A percentile compares a stretch with the other conserved stretches of the same genome.
Evolutionary conservation across 2,888 invertebrate species (phyloP).

Genomic region (Uropetala carovei): DNA sequence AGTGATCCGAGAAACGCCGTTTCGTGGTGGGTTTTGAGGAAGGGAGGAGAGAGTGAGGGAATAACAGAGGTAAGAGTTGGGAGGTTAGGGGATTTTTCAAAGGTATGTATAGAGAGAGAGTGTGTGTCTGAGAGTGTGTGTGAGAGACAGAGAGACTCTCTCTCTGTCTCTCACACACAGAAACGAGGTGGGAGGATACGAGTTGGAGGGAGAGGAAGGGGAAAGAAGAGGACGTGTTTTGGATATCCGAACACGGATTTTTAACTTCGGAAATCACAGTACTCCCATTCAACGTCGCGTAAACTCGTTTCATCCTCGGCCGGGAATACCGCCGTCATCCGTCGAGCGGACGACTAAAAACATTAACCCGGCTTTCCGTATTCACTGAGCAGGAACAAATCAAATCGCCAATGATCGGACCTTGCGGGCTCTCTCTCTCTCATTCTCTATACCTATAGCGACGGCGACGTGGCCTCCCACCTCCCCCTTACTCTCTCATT

Average conservation of each 20-base stretch:
- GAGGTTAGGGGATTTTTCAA: too few species aligned
- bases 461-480: neutral
- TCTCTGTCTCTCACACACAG: too few species aligned
- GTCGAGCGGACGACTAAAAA: constrained; percentile 51
- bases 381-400: constrained; percentile 41
- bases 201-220: neutral
- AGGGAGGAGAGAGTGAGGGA: too few species aligned
- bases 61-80: too few species aligned
- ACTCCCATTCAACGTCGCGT: neutral
- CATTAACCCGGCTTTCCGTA: constrained; percentile 56
- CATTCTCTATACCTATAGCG: constrained; percentile 38
- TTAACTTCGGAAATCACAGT: constrained; percentile 62
- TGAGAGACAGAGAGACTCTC: too few species aligned
- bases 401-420: constrained; percentile 59
- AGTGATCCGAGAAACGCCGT: constrained; percentile 40
- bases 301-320: constrained; percentile 51
- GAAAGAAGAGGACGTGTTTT: constrained; percentile 25
- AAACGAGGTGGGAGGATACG: neutral
- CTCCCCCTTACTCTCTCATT: neutral
- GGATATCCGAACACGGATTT: constrained; percentile 47
- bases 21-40: neutral
- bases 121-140: too few species aligned
- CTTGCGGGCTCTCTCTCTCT: neutral
- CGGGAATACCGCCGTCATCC: constrained; percentile 54
- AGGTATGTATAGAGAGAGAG: neutral